These are phyloP conservation scores for Felis chaus DNA, from an alignment of 2,113 vertebrate species.

Conservation along the genomic window DNA sequence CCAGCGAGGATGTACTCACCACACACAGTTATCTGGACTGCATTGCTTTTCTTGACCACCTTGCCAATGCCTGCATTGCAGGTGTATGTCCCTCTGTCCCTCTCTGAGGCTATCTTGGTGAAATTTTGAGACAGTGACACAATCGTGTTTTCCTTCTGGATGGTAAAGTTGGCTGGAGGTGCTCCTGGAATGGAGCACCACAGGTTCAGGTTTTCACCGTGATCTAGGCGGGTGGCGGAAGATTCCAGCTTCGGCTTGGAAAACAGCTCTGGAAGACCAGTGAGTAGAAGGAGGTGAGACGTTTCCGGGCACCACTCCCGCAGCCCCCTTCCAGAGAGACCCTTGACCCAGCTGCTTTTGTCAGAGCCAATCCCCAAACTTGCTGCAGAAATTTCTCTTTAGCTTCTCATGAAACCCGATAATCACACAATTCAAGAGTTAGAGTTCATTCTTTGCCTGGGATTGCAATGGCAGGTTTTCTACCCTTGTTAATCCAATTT, in stretches of 20 bases:
- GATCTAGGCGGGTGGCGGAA: conserved; percentile 47
- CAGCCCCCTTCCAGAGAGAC: not conserved
- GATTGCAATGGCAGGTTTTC: not conserved
- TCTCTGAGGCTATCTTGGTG: not conserved
- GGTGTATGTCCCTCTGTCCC: conserved; percentile 62
- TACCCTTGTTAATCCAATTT: not conserved
- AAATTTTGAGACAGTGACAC: conserved; percentile 43
- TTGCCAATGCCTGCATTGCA: conserved; percentile 38
- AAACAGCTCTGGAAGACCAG: conserved; percentile 73
- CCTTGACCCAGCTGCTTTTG: not conserved
- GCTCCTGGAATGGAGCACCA: conserved; percentile 58
- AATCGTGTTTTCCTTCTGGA: not conserved
- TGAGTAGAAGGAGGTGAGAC: not conserved
- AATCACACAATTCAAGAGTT: not conserved
- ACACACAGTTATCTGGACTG: conserved; percentile 49
- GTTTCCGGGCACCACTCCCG: not conserved
- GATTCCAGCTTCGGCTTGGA: conserved; percentile 65
- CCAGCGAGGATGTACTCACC: conserved; percentile 46
- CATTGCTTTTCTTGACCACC: conserved; percentile 65
- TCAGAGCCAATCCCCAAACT: not conserved
- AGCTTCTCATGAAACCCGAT: not conserved
- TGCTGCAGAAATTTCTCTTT: not conserved
- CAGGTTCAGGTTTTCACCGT: conserved; percentile 33
- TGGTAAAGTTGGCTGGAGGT: conserved; percentile 47
- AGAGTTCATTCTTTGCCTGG: not conserved